Base-by-base conservation (phyloP, 2,797 vertebrate genomes). In the Karalla daura region DNA sequence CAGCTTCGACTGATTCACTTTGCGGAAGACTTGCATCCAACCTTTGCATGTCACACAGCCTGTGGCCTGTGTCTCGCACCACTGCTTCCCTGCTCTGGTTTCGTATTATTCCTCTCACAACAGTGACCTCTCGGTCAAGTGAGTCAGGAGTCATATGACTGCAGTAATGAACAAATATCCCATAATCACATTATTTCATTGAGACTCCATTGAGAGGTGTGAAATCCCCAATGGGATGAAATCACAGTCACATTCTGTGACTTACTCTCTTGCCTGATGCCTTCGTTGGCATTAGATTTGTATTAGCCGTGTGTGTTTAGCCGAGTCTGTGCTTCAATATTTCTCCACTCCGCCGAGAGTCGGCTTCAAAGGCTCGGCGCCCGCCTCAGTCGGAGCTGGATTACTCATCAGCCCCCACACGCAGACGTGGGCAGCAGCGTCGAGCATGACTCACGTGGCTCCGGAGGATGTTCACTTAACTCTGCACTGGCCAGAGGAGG, bases 391-490 rank as follows among this genome's bases (percentile, higher is more conserved):
- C 83, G 76, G 62, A 59, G 65, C 70, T 55, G 69, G 78, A 88
- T 89, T 88, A 88, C 78, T 88, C 86, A 86, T 85, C 70, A 70
- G 61, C 56, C 65, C 72, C 45, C 53, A 58, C 55, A 63, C 70
- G 66, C 55, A 73, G 68, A 80, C 65, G 80, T 80, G 78, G 81
- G 83, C 63, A 52, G 74, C 40, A 5, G 49, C 43, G 41, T n/a
- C 5, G n/a, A 50, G 70, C 47, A 41, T 89, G 83, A 83, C 78
- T 87, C 85, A 88, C 54, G 25, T 70, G 66, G 70, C 76, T 76
- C 61, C 37, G 9, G 41, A 64, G 55, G 64, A 52, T 37, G 50
- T 72, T 76, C 47, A 21, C 63, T 71, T 56, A 54, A 72, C 61
- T 71, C 50, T 44, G 46, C 41, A 0, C 36, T 44, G 41, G 8